Evolutionary conservation across 2,797 vertebrate genomes (phyloP), one percentile per base, ranked within the genome.

Genomic region (Rhinella marina): DNA sequence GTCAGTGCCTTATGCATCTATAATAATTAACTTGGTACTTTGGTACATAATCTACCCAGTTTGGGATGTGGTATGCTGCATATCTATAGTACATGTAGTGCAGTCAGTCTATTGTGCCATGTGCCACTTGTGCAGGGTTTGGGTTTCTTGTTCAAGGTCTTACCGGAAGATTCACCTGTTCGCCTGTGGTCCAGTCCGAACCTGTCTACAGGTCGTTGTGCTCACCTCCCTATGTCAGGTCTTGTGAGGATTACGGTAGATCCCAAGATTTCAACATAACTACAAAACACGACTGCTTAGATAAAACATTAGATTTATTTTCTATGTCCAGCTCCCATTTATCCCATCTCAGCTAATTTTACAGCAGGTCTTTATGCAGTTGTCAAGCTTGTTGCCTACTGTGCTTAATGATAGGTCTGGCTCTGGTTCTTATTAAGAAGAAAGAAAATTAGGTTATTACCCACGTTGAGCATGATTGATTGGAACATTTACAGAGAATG

Each of bases 361-460:
- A 50, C 72, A 75, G 50, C 72, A 41, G 32, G 21, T 7, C 23
- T 76, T 54, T 25, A 52, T 52, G n/a, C 73, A n/a, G 48, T 25
- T 76, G 73, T 25, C 48, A 76, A 76, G 72, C 12, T 54, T n/a
- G 3, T 6, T 52, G 73, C 73, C 41, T 76, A 54, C 73, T 76
- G 73, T 76, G 73, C 11, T 3, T 54, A 54, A 76, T 76, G 48
- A 54, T 76, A 76, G 48, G 70, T 7, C 73, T 6, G 1, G 10
- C 23, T 76, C 48, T 52, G 23, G 48, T 8, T 76, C 73, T 14
- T 54, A 76, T 76, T 76, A 52, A 52, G 12, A 76, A 76, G 48
- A 75, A 75, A 48, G 72, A 80, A 80, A 80, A 80, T 59, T 10
- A 80, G 54, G 76, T 79, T 79, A 56, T 79, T 79, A 57, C 23